phyloP scores from a whole-genome alignment of 2,113 vertebrate genomes.

The Apteryx owenii region DNA sequence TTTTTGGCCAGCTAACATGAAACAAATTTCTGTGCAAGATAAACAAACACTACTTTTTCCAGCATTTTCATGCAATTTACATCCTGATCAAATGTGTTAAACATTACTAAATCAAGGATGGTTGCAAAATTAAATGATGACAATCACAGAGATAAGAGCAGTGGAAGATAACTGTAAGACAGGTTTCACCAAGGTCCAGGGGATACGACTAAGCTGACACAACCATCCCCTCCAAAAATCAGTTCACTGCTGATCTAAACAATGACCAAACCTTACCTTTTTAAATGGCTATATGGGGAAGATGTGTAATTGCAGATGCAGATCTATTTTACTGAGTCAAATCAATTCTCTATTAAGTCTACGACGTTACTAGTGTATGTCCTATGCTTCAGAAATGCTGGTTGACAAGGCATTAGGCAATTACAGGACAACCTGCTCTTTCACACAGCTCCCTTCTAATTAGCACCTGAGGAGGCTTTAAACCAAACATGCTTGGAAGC shows the following conservation, averaged over 20 bases:
- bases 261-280: neutral
- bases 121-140: rapidly evolving
- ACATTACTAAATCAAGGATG: rapidly evolving
- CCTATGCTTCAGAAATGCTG: rapidly evolving
- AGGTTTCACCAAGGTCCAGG: rapidly evolving
- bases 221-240: neutral
- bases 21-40: neutral
- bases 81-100: rapidly evolving
- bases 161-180: neutral
- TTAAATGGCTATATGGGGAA: rapidly evolving
- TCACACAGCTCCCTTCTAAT: neutral
- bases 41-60: neutral
- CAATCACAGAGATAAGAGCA: rapidly evolving
- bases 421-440: neutral
- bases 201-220: neutral
- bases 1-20: neutral
- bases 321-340: neutral
- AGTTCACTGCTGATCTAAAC: rapidly evolving
- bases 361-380: rapidly evolving
- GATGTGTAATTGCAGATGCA: neutral
- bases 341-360: neutral
- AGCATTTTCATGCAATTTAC: neutral
- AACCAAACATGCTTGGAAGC: neutral
- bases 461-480: neutral
- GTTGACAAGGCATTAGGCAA: rapidly evolving